Evolutionary conservation across 1,140 invertebrate genomes (phyloP).

Genomic region (Drosophila burlai): DNA sequence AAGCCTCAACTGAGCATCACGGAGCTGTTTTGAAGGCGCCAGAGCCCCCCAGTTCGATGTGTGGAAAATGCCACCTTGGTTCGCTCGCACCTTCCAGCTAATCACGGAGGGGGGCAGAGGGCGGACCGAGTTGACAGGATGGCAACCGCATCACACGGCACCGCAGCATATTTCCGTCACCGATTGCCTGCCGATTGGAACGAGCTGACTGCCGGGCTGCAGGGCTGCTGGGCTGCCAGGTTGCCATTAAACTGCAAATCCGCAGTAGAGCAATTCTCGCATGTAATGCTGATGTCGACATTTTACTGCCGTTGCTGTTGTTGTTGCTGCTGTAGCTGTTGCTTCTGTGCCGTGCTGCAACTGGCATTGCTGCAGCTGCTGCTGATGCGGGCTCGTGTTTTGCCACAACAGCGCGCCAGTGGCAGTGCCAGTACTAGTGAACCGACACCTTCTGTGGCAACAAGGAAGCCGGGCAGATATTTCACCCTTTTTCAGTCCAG

Average conservation of each 20-base stretch:
- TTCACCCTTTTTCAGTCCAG: conserved; percentile 17
- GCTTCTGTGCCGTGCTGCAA: conserved; percentile 26
- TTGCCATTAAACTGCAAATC: conserved; percentile 80
- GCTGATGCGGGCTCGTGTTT: conserved; percentile 70
- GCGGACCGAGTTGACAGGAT: conserved; percentile 25
- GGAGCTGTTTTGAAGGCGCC: conserved; percentile 14
- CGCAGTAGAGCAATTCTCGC: conserved; percentile 76
- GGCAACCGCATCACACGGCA: conserved; percentile 52
- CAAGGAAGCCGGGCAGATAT: conserved; percentile 59
- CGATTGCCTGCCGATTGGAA: conserved; percentile 58
- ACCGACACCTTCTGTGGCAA: conserved; percentile 79
- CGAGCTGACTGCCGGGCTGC: conserved; percentile 16
- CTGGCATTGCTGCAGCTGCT: conserved; percentile 34
- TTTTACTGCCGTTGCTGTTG: conserved; percentile 53
- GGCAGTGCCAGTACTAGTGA: conserved; percentile 18
- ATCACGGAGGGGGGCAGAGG: conserved; percentile 5
- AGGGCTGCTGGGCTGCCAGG: conserved; percentile 48
- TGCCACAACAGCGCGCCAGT: conserved; percentile 61
- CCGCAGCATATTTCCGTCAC: conserved; percentile 59
- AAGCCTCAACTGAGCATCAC: conserved; percentile 10
- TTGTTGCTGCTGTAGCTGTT: conserved; percentile 27
- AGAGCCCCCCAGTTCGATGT: conserved; percentile 3
- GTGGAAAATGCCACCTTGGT: conserved; percentile 15
- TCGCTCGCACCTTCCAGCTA: conserved; percentile 22
- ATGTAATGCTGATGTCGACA: conserved; percentile 81